Evolutionary conservation across 2,113 vertebrate species (phyloP), one percentile per base, ranked within the genome.

Genomic region (Macquaria australasica): DNA sequence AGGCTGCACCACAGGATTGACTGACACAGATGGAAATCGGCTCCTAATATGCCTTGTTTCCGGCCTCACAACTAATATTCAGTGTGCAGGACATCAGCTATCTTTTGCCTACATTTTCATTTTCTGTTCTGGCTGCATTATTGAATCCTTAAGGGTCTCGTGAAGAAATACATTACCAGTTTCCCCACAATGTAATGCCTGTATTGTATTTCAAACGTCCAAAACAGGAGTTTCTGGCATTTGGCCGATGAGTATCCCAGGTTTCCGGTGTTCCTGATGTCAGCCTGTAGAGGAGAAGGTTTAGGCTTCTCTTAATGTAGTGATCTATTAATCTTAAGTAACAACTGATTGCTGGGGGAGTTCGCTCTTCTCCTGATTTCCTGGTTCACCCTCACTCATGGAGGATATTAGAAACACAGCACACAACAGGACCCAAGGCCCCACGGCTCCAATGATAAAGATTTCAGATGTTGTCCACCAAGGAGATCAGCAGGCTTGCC

Each of bases 401-500:
- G 89, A 94, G 77, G 31, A 82, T 62, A 87, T 87, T 79, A 64
- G 78, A 90, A 83, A 85, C 64, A 14, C 77, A 91, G 82, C 66
- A 70, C 77, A 64, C 77, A 73, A 78, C 70, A 77, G 56, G 79
- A 76, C 77, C 71, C 72, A 50, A 50, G 71, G 80, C 74, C 70
- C 59, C 79, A 48, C 55, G 0, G 66, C 12, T 88, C 41, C 39
- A 66, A 77, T 95, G 92, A 95, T 95, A 93, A 94, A 94, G 90
- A 94, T 95, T 93, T 95, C 95, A 96, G 95, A 95, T 95, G 94
- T 94, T 88, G 63, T 90, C 67, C 82, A 69, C 59, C 70, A 62
- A 81, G 77, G 80, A 93, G 87, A 90, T 82, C 81, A 55, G 64
- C 72, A 73, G 62, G 60, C 20, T 56, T 83, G 62, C 81, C 83